Conservation (phyloP, 1,140 invertebrate genomes). For the Pogonus chalceus region DNA sequence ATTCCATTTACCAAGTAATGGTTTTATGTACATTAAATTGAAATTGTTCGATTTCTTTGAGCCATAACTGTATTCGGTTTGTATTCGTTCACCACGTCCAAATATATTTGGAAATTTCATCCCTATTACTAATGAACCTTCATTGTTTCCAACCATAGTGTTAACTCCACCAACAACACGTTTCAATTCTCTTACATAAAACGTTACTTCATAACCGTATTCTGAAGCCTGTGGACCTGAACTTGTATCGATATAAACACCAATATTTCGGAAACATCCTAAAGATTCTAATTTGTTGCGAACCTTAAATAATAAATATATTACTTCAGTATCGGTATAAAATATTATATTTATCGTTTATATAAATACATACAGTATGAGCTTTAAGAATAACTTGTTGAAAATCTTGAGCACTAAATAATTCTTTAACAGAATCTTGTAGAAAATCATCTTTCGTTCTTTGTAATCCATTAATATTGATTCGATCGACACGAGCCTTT, state of each 20-base stretch:
- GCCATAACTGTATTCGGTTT: conserved; percentile 66
- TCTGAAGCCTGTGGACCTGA: conserved; percentile 54
- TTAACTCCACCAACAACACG: conserved; percentile 67
- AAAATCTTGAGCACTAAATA: conserved; percentile 60
- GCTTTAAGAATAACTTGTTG: conserved; percentile 50
- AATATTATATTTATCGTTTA: too few relatives aligned
- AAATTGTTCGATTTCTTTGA: conserved; percentile 61
- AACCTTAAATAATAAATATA: conserved; percentile 36
- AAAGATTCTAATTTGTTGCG: conserved; percentile 60
- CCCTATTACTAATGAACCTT: conserved; percentile 64
- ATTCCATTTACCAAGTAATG: conserved; percentile 47
- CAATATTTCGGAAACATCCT: conserved; percentile 74
- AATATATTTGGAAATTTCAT: conserved; percentile 66
- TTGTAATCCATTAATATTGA: conserved; percentile 69
- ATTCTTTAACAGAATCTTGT: conserved; percentile 54
- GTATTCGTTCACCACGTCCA: conserved; percentile 69
- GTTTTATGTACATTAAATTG: conserved; percentile 63
- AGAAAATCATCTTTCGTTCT: conserved; percentile 78
- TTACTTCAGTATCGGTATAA: not conserved
- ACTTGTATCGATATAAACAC: conserved; percentile 74
- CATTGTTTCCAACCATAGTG: conserved; percentile 76
- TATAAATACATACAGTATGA: conserved; percentile 36
- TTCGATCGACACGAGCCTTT: conserved; percentile 64
- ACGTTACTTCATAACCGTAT: conserved; percentile 77
- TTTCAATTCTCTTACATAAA: conserved; percentile 65